Base-by-base conservation (phyloP, 2,888 invertebrate genomes). In the Platerodrilus igneus region DNA sequence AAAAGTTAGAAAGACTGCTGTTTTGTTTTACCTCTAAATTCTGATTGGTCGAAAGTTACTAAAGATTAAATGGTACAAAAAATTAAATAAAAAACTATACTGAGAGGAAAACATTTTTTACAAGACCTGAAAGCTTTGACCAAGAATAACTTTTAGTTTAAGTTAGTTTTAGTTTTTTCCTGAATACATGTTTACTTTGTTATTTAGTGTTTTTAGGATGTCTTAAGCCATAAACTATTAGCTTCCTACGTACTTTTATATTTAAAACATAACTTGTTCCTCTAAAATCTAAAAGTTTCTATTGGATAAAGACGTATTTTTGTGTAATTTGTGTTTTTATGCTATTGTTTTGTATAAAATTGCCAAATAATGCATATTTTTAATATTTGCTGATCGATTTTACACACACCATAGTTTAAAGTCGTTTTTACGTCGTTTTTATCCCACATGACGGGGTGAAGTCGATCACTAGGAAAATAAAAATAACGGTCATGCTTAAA, bases 401-500 rank as follows among this genome's bases (percentile, higher is more conserved):
- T n/a, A 20, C 15, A 11, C 31, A 3, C 14, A 3, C 3, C 4
- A 2, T n/a, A 1, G 15, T 13, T 31, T 21, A 31, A 31, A 21
- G 5, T 13, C 10, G 31, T 21, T 21, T 31, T 31, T 13, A 2
- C 6, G 3, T 4, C 5, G 9, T 15, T 15, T 15, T 31, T 14
- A 31, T 15, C 31, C 21, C 21, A 14, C 4, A 4, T 7, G 2
- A 31, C 19, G 21, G 31, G 31, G 31, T 21, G 9, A 14, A 31
- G 21, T 18, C n/a, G 31, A 31, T 31, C 21, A 31, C n/a, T 14
- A 13, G n/a, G 22, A 31, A 14, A 31, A 31, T 19, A 18, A 6
- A 20, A 4, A 16, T 3, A 30, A n/a, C n/a, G n/a, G n/a, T n/a
- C n/a, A n/a, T n/a, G n/a, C n/a, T n/a, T n/a, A n/a, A n/a, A n/a